Percentiles rank a stretch among this genome's conserved stretches.
phyloP scores from a whole-genome alignment of 2,888 invertebrate genomes.

The Campoplex capitator region DNA sequence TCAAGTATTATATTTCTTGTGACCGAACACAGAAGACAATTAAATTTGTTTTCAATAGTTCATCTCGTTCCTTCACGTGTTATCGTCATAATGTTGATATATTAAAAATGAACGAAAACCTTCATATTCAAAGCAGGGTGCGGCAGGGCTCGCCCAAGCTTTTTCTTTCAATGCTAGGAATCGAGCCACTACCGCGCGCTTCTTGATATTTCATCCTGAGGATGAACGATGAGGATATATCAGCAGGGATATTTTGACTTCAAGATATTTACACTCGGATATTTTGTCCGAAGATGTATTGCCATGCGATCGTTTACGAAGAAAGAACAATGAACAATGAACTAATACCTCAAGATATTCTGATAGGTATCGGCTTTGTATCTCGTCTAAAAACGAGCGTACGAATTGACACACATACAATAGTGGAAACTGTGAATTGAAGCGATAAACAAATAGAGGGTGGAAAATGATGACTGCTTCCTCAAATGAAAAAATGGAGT shows the following conservation, averaged over 20 bases:
- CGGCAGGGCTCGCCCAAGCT: no score
- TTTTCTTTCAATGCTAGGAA: no score
- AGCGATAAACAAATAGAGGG: background rate
- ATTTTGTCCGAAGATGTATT: no score
- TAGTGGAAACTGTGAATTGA: background rate
- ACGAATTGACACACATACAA: background rate
- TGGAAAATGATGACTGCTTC: conserved; percentile 1
- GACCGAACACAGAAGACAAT: background rate
- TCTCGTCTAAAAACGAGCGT: background rate
- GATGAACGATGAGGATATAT: no score
- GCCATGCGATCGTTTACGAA: background rate
- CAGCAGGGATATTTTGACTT: no score
- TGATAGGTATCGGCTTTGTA: background rate
- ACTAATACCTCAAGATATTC: background rate
- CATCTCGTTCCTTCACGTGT: no score
- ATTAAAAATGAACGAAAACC: no score
- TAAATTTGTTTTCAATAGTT: background rate
- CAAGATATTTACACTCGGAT: no score
- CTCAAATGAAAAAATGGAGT: conserved; percentile 6
- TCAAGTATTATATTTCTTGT: background rate
- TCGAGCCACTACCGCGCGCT: no score
- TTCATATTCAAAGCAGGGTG: no score
- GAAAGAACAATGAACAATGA: background rate
- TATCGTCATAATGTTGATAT: no score
- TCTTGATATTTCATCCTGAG: no score